Evolutionary conservation across 2,797 vertebrate genomes (phyloP).

Genomic region (Steatocranus sp.): DNA sequence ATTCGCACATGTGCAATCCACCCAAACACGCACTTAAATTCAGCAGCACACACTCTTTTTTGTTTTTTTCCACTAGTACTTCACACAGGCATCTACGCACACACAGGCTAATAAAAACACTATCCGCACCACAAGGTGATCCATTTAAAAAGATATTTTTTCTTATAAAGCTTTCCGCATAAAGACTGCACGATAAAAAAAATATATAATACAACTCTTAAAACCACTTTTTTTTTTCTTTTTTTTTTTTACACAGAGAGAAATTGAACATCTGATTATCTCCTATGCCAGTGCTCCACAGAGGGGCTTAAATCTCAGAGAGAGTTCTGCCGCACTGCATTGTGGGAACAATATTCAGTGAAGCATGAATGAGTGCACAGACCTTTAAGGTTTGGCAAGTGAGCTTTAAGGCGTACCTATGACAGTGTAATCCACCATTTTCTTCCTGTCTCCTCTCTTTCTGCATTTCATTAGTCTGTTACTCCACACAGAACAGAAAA

Average conservation of each 20-base stretch:
- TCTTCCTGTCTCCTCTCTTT: constrained; percentile 30
- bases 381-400: constrained; percentile 72
- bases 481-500: constrained; percentile 36
- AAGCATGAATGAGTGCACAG: constrained; percentile 52
- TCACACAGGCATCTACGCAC: constrained; percentile 49
- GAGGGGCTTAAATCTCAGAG: constrained; percentile 65
- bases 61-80: constrained; percentile 24
- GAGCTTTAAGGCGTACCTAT: constrained; percentile 75
- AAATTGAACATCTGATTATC: constrained; percentile 83
- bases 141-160: constrained; percentile 82
- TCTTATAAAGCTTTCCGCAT: constrained; percentile 83
- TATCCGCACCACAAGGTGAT: constrained; percentile 71
- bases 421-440: constrained; percentile 59
- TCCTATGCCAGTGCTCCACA: constrained; percentile 67
- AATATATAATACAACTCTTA: constrained; percentile 82
- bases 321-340: constrained; percentile 45
- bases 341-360: constrained; percentile 56
- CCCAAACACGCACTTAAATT: constrained; percentile 13
- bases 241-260: constrained; percentile 69
- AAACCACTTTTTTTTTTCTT: constrained; percentile 61
- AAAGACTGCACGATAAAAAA: constrained; percentile 84
- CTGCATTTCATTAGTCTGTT: constrained; percentile 48
- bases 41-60: not conserved
- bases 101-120: constrained; percentile 76
- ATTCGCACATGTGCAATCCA: constrained; percentile 4